Percentiles rank a stretch among this genome's conserved stretches.
Conservation (phyloP, 2,888 invertebrate genomes). For the Celastrina argiolus region DNA sequence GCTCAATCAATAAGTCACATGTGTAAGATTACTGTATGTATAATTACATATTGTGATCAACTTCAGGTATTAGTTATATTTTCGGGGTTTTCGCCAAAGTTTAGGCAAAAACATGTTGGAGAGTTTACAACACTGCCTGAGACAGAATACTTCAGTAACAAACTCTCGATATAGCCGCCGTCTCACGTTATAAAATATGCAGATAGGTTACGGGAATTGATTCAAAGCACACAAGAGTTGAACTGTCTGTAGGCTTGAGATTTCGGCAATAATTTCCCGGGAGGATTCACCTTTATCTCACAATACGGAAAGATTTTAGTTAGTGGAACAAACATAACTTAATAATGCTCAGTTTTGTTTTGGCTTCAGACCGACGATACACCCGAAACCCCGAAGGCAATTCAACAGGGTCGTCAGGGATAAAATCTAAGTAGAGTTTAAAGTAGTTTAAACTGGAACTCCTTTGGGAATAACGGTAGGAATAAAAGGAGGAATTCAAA, state of each 20-base stretch:
- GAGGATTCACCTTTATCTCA: constrained; percentile 66
- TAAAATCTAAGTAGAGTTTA: constrained; percentile 4
- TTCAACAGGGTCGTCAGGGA: neutral
- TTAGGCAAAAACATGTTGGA: no score
- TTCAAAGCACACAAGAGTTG: constrained; percentile 70
- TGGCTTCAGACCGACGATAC: neutral
- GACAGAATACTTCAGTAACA: neutral
- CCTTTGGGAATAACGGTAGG: neutral
- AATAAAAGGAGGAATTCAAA: neutral
- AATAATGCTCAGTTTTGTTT: constrained; percentile 19
- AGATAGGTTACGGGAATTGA: constrained; percentile 76
- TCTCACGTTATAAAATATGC: constrained; percentile 74
- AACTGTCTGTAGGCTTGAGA: constrained; percentile 64
- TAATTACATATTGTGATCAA: no score
- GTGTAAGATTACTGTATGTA: no score
- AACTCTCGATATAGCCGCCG: constrained; percentile 51
- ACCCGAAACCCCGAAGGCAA: neutral
- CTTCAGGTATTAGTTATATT: no score
- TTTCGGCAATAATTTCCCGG: constrained; percentile 74
- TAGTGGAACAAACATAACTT: constrained; percentile 9
- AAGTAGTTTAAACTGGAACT: neutral
- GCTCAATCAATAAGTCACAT: no score
- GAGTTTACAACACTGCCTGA: no score
- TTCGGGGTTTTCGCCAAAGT: no score
- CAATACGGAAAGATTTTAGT: constrained; percentile 60